phyloP scores from a whole-genome alignment of 2,888 invertebrate genomes.

The Chymomyza amoena region DNA sequence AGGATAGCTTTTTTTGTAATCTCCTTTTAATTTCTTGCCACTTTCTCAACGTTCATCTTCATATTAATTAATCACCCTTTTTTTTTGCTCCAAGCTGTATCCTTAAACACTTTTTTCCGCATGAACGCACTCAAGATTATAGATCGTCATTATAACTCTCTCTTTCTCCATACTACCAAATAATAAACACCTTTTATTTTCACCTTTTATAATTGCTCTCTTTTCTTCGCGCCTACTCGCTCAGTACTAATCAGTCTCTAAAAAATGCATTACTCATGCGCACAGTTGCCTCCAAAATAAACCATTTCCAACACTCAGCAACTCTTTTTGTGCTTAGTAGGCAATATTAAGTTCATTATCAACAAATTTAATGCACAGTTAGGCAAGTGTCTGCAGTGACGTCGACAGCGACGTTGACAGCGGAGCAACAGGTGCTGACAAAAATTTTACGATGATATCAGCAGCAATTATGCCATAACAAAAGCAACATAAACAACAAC shows the following conservation, averaged over 20 bases:
- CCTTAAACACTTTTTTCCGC: neutral
- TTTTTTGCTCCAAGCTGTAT: neutral
- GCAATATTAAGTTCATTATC: constrained; percentile 65
- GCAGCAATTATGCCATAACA: constrained; percentile 2
- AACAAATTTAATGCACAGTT: constrained; percentile 39
- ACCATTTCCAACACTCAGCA: constrained; percentile 35
- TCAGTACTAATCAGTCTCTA: neutral
- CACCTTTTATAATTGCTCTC: neutral
- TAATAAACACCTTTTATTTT: neutral
- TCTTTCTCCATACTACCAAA: too few species aligned
- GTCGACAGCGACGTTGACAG: neutral
- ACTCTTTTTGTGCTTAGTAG: constrained; percentile 11
- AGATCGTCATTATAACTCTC: neutral
- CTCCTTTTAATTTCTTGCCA: too few species aligned
- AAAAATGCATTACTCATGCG: constrained; percentile 46
- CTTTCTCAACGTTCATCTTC: too few species aligned
- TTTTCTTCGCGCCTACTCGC: neutral
- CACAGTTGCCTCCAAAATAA: constrained; percentile 25
- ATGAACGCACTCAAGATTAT: neutral
- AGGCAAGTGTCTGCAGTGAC: constrained; percentile 35
- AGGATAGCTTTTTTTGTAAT: too few species aligned
- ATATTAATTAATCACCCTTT: neutral
- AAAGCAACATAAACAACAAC: neutral
- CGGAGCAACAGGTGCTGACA: constrained; percentile 38
- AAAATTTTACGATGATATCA: constrained; percentile 41